phyloP scores from a whole-genome alignment of 1,140 invertebrate species.

The Condylostylus longicornis region DNA sequence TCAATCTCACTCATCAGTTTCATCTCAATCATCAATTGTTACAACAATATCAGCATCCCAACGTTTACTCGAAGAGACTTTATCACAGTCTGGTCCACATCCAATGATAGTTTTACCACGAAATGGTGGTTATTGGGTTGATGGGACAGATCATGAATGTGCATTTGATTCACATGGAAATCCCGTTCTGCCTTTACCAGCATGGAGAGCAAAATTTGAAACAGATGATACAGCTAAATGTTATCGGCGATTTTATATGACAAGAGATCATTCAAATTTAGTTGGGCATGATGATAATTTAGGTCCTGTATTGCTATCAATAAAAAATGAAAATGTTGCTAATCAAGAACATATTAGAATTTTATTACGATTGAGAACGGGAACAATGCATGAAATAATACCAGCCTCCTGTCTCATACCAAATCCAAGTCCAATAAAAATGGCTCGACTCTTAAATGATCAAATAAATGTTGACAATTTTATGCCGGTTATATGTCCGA shows the following conservation, averaged over 20 bases:
- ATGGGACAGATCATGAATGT: slow-evolving; percentile 60
- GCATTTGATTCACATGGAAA: slow-evolving; percentile 44
- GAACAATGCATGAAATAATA: slow-evolving; percentile 69
- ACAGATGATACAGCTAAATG: slow-evolving; percentile 86
- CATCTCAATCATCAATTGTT: slow-evolving; percentile 29
- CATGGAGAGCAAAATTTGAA: slow-evolving; percentile 75
- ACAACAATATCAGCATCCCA: slow-evolving; percentile 32
- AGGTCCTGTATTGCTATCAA: slow-evolving; percentile 79
- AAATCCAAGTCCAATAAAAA: slow-evolving; percentile 62
- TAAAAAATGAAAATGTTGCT: slow-evolving; percentile 74
- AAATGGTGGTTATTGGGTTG: slow-evolving; percentile 80
- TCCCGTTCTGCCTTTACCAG: slow-evolving; percentile 45
- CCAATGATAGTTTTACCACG: slow-evolving; percentile 75
- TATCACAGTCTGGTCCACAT: slow-evolving; percentile 54
- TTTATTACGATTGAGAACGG: slow-evolving; percentile 60
- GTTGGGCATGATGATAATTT: slow-evolving; percentile 69
- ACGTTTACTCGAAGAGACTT: slow-evolving; percentile 57
- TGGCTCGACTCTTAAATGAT: slow-evolving; percentile 82
- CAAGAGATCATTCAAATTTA: slow-evolving; percentile 87
- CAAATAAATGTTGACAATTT: slow-evolving; percentile 74
- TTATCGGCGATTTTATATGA: slow-evolving; percentile 80
- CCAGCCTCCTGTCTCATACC: slow-evolving; percentile 52
- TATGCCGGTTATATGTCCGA: slow-evolving; percentile 74
- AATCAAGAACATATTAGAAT: slow-evolving; percentile 79
- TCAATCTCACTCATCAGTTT: slow-evolving; percentile 19